Evolutionary conservation across 1,140 invertebrate genomes (phyloP), one percentile per base, ranked within the genome.

Genomic region (Penaeus indicus): DNA sequence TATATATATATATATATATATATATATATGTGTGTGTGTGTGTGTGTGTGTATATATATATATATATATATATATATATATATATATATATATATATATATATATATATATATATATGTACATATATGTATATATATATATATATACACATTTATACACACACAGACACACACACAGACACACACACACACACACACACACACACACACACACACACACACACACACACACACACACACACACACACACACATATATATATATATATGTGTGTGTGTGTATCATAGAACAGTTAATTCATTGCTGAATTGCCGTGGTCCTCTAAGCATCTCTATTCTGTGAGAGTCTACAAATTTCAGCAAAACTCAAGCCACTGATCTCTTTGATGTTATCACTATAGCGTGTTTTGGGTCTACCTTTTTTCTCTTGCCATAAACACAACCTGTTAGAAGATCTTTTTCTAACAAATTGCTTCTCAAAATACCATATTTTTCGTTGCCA

Each of bases 181-280:
- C 16, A 69, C 16, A 27, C 16, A 69, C 16, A 69, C 16, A 69
- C 16, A 69, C 16, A 69, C 27, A 69, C 16, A 69, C 8, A 69
- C 8, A 69, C 16, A 69, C 16, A 69, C 16, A 27, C 16, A 69
- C 16, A 27, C 0, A 69, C 16, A 69, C 0, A 69, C 8, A 69
- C 8, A 69, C 8, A 69, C 16, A 69, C 8, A 69, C 16, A 69
- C 8, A 69, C 8, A 69, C 16, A 69, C 16, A 69, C 16, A 27
- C 16, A 69, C 16, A 69, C 16, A 69, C 16, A 69, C 16, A 69
- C 27, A 69, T 27, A 69, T 69, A 69, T 69, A 69, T 69, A 69
- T 69, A 69, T 69, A 69, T 69, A 69, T 69, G 13, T 69, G 64
- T 69, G 13, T 69, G 64, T 69, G 13, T 69, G n/a, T n/a, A n/a